Evolutionary conservation across 2,797 vertebrate genomes (phyloP).

Genomic region (Tinamus major): DNA sequence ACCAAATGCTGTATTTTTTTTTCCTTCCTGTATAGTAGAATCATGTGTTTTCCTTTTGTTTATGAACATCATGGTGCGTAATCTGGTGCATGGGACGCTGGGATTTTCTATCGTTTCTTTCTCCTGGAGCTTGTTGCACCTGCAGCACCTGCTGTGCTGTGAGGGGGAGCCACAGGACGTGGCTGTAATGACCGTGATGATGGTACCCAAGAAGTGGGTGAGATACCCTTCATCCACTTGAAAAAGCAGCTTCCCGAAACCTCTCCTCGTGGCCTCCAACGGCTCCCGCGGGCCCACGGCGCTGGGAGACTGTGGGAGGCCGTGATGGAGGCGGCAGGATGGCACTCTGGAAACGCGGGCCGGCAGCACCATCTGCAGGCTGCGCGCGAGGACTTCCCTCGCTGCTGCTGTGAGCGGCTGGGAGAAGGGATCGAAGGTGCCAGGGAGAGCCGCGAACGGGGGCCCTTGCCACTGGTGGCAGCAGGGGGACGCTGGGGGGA

Average conservation of each 20-base stretch:
- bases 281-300: no score
- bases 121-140: not conserved
- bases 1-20: not conserved
- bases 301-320: no score
- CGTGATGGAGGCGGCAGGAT: not conserved
- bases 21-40: not conserved
- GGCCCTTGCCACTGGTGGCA: no score
- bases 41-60: not conserved
- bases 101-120: not conserved
- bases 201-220: not conserved
- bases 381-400: conserved; percentile 52
- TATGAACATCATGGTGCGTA: not conserved
- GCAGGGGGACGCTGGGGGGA: no score
- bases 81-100: not conserved
- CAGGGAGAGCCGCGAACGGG: no score
- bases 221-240: not conserved
- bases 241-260: no score
- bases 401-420: no score
- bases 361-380: conserved; percentile 97
- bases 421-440: no score
- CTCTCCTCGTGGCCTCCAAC: no score
- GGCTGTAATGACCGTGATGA: fast-evolving
- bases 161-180: no score
- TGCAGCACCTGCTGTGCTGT: fast-evolving
- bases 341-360: conserved; percentile 82